Base-by-base conservation (phyloP, 2,113 vertebrate genomes). In the Hypocryptadius cinnamomeus region DNA sequence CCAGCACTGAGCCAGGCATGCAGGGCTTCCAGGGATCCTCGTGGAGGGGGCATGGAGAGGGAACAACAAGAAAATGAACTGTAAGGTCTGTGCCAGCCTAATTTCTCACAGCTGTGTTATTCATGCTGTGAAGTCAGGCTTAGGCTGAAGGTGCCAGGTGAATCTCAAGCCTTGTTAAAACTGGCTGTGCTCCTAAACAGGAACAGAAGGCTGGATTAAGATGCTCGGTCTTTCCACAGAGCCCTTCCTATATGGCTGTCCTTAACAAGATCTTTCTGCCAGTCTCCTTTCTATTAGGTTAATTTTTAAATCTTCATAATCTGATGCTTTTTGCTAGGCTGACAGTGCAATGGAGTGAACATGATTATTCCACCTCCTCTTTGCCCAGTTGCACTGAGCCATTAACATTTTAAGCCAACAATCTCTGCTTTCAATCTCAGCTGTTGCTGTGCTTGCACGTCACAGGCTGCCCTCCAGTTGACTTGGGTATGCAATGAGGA, bases 361-460 rank as follows among this genome's bases (percentile, higher is more conserved):
- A 57, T 56, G n/a, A 53, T 82, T 83, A 74, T 92, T 89, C 83
- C 66, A 35, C 60, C 57, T 61, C 40, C 79, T 90, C 92, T 76
- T 79, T 91, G 78, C 65, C 76, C 68, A 57, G 65, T 56, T 90
- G 50, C 85, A 59, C 70, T 20, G 73, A 56, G 85, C 5, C 3
- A 79, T 89, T 81, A 92, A 92, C 64, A 8, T 79, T 93, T 94
- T 74, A 82, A 82, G 47, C 45, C 77, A 91, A 78, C 68, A 95
- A 92, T 96, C 96, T 96, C 35, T 40, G 35, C 45, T 85, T 93
- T 30, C 68, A 45, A 93, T 96, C 94, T 94, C 39, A 93, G 65
- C 85, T 88, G 74, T 85, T 92, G 61, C 92, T 89, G 4, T 39
- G 57, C 69, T 40, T 56, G 30, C 37, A 60, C 4, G 13, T 90